phyloP scores from a whole-genome alignment of 53 echinoderm and acorn worm species.

The Stichopus horrens region DNA sequence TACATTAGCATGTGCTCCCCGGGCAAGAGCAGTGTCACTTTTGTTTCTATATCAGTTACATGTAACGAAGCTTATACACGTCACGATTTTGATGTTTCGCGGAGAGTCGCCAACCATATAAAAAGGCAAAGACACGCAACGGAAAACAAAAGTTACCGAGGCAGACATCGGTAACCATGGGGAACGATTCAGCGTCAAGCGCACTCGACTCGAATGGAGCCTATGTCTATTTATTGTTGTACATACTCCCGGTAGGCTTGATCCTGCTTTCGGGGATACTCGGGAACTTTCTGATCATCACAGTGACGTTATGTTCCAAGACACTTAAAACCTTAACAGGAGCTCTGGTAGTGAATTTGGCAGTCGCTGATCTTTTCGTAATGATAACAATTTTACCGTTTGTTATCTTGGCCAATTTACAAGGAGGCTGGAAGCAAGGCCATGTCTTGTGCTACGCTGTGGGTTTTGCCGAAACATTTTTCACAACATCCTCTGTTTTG shows the following conservation, averaged over 20 bases:
- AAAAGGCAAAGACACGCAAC: no score
- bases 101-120: no score
- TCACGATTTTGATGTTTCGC: no score
- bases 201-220: background rate
- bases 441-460: constrained; percentile 45
- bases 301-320: constrained; percentile 42
- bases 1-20: no score
- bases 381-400: constrained; percentile 47
- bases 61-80: no score
- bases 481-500: constrained; percentile 51
- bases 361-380: constrained; percentile 55
- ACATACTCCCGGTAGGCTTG: background rate
- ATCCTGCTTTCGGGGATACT: constrained; percentile 40
- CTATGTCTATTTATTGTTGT: background rate
- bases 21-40: no score
- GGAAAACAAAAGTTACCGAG: no score
- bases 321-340: constrained; percentile 55
- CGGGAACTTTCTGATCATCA: constrained; percentile 52
- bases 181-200: background rate
- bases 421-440: constrained; percentile 46
- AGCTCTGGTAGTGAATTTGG: constrained; percentile 56
- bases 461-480: constrained; percentile 52
- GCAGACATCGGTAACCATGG: background rate
- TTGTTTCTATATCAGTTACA: no score
- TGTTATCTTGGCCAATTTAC: constrained; percentile 40